A percentile compares a stretch with the other conserved stretches of the same genome.
phyloP scores from a whole-genome alignment of 2,888 invertebrate species.

The Dendrolimus pini region DNA sequence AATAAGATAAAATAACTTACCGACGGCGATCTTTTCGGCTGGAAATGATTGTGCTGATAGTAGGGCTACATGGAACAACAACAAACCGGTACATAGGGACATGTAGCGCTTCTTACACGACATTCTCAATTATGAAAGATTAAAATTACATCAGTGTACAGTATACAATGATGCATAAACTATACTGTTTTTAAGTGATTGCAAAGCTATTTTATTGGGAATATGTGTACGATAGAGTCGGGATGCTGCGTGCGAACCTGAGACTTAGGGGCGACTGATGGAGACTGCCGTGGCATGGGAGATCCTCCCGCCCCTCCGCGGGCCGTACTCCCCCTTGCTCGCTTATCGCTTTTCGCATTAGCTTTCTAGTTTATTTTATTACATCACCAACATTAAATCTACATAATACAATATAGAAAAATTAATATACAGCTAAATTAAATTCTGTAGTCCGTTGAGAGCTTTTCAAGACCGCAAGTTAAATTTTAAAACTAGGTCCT shows the following conservation, averaged over 20 bases:
- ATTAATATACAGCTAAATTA: no score
- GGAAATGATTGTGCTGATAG: slow-evolving; percentile 53
- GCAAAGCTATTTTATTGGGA: slow-evolving; percentile 23
- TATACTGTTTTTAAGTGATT: slow-evolving; percentile 10
- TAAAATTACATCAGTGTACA: slow-evolving; percentile 1
- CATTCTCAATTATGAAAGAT: slow-evolving; percentile 23
- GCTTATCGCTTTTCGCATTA: slow-evolving; percentile 14
- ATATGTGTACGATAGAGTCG: slow-evolving; percentile 33
- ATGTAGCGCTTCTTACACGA: slow-evolving; percentile 21
- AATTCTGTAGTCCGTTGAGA: no score
- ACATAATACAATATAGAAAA: no score
- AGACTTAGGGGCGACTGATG: slow-evolving; percentile 72
- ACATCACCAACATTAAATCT: not conserved
- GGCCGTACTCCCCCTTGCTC: slow-evolving; percentile 33
- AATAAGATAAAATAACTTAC: slow-evolving; percentile 39
- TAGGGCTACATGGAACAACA: slow-evolving; percentile 44
- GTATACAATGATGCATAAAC: not conserved
- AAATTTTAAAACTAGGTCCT: no score
- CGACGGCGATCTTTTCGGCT: slow-evolving; percentile 67
- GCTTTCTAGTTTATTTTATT: not conserved
- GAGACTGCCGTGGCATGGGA: slow-evolving; percentile 51
- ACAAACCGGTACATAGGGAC: slow-evolving; percentile 37
- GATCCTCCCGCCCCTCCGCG: slow-evolving; percentile 29
- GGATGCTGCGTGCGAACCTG: slow-evolving; percentile 72
- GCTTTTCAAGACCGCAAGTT: no score